Conservation (phyloP, 2,888 invertebrate species). For the Pterostichus niger region DNA sequence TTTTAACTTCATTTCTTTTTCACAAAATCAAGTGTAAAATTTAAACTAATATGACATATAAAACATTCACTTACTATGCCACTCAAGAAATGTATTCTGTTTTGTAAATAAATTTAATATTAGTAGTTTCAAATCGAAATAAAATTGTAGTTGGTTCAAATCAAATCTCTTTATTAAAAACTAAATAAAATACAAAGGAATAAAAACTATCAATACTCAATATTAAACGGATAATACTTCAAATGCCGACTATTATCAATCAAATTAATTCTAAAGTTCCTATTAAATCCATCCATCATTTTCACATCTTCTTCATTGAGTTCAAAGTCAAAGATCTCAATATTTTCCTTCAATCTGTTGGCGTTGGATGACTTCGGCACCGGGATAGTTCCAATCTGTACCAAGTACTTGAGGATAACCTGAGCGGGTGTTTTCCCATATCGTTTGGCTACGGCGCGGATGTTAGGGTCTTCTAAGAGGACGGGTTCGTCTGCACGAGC, state of each 20-base stretch:
- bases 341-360: slow-evolving; percentile 78
- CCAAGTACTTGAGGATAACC: slow-evolving; percentile 81
- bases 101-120: too few relatives aligned
- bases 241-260: background rate
- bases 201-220: slow-evolving; percentile 20
- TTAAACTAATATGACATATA: too few relatives aligned
- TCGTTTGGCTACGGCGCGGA: slow-evolving; percentile 81
- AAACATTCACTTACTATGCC: too few relatives aligned
- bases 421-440: slow-evolving; percentile 83
- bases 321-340: slow-evolving; percentile 80
- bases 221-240: slow-evolving; percentile 61
- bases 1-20: too few relatives aligned
- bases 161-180: too few relatives aligned
- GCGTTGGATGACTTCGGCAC: slow-evolving; percentile 81
- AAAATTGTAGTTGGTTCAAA: too few relatives aligned
- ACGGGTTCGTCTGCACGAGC: slow-evolving; percentile 83
- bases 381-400: slow-evolving; percentile 79
- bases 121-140: too few relatives aligned
- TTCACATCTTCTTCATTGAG: slow-evolving; percentile 78
- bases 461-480: slow-evolving; percentile 80
- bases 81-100: too few relatives aligned
- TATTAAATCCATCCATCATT: slow-evolving; percentile 71
- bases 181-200: background rate
- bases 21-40: too few relatives aligned
- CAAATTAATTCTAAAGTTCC: slow-evolving; percentile 52